Percentiles rank a stretch among this genome's conserved stretches.
These are phyloP conservation scores for Silurus aristotelis DNA, from an alignment of 2,797 vertebrate species.

Conservation along the genomic window DNA sequence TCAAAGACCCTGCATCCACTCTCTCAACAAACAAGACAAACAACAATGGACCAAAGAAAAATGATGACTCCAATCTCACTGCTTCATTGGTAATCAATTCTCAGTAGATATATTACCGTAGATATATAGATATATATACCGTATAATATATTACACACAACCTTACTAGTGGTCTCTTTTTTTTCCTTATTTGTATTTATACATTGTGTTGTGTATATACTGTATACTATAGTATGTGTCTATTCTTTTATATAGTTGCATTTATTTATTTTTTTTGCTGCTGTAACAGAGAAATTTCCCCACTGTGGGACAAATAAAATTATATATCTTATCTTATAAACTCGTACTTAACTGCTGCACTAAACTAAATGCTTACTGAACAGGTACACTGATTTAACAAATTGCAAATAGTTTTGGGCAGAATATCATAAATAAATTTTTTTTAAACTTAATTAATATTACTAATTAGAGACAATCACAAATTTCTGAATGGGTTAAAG, in stretches of 20 bases:
- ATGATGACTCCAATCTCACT: slow-evolving; percentile 35
- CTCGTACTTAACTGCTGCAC: no score
- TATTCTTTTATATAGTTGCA: no score
- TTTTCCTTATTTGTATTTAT: no score
- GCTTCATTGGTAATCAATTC: slow-evolving; percentile 57
- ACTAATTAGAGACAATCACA: not conserved
- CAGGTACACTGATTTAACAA: not conserved
- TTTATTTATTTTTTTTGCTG: no score
- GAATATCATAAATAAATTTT: not conserved
- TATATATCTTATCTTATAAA: not conserved
- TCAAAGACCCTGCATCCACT: slow-evolving; percentile 43
- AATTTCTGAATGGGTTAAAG: not conserved
- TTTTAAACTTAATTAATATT: not conserved
- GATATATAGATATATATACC: no score
- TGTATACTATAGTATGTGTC: no score
- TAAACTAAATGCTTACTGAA: not conserved
- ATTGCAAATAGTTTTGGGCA: not conserved
- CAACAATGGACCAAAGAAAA: slow-evolving; percentile 39
- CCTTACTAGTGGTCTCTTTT: no score
- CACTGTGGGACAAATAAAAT: no score
- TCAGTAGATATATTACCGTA: not conserved
- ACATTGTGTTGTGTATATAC: no score
- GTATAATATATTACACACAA: not conserved
- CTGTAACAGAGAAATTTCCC: no score
- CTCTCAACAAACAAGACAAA: slow-evolving; percentile 48